Base-by-base conservation (phyloP, 2,113 vertebrate species). In the Galemys pyrenaicus region DNA sequence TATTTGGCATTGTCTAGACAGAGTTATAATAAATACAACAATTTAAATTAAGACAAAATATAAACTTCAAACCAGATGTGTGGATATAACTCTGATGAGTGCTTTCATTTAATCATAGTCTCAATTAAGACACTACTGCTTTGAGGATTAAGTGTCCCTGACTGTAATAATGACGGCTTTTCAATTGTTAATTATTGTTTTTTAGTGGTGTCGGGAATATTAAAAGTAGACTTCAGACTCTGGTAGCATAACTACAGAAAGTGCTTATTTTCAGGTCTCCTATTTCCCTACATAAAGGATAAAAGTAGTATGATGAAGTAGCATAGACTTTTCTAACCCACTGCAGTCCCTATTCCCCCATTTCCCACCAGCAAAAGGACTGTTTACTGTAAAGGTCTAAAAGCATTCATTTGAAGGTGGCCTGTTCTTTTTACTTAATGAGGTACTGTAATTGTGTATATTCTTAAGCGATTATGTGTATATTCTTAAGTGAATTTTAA, bases 71-170 rank as follows among this genome's bases (percentile, higher is more conserved):
- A 98, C 97, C 97, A 97, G 87, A 94, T 98, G 95, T 98, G 81
- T 97, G 96, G 67, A 65, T 97, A 88, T 98, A 97, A 96, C 97
- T 97, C 85, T 97, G 62, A 96, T 97, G 97, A 75, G 93, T 97
- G 67, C 93, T 97, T 98, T 98, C 94, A 96, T 98, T 97, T 97
- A 97, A 97, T 97, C 95, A 95, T 41, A 94, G 82, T 97, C 88
- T 97, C 32, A 81, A 64, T 96, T 98, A 98, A 98, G 97, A 96
- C 97, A 97, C 96, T 98, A 88, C 96, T 97, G 97, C 98, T 98
- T 98, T 98, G 98, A 98, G 98, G 94, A 97, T 98, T 98, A 99
- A 98, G 97, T 98, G 98, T 98, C 98, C 98, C 97, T 97, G 96
- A 95, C 97, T 97, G 96, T 98, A 98, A 80, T 99, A 98, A 98